Base-by-base conservation (phyloP, 2,888 invertebrate species). In the Drosophila birchii region DNA sequence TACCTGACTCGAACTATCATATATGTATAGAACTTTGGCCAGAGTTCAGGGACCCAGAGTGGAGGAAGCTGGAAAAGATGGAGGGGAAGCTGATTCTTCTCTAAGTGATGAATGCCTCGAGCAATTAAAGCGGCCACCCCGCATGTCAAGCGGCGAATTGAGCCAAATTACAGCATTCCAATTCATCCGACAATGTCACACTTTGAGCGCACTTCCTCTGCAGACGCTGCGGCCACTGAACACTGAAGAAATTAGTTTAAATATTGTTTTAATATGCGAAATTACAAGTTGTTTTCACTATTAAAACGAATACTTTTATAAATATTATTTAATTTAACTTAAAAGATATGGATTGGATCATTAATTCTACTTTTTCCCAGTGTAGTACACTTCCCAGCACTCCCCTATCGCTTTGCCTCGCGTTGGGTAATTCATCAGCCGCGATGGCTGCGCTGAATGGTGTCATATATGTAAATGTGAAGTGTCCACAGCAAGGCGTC, bases 101-200 rank as follows among this genome's bases (percentile, higher is more conserved):
- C 38, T 44, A 69, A 71, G 55, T 54, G 63, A 72, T 43, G 72
- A 62, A 64, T 64, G 64, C 41, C 59, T 73, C 64, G 38, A 57
- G 84, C 89, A 84, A 84, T 84, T 84, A 84, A 84, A 71, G 81
- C 53, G 78, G 84, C 87, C 87, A 88, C 84, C 84, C 84, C 84
- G 85, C 87, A 84, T 84, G 89, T 88, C 84, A 84, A 84, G 77
- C 72, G 61, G 55, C 81, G 84, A 84, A 84, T 88, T 88, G 87
- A 88, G 77, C 79, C 89, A 84, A 84, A 84, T 84, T 84, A 80
- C 88, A 84, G 85, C 73, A 73, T 75, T 88, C 84, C 89, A 84
- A 84, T 86, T 88, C 77, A 84, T 77, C 86, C 70, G 89, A 70
- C 73, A 88, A 87, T 88, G 84, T 84, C 84, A 86, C 84, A 84